Conservation (phyloP, 1,140 invertebrate species). For the Nasonia longicornis region DNA sequence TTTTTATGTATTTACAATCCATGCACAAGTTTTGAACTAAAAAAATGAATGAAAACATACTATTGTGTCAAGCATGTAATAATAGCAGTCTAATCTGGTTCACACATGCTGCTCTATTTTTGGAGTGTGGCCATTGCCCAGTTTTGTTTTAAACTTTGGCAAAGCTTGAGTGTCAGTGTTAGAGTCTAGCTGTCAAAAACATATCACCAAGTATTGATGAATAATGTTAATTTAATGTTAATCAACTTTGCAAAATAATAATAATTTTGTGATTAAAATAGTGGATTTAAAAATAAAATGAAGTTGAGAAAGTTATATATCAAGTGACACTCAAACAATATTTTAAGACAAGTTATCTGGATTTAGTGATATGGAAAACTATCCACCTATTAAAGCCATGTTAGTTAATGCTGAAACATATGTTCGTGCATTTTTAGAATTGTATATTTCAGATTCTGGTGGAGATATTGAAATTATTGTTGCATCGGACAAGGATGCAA, state of each 20-base stretch:
- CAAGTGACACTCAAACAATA: not conserved
- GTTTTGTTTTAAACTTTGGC: slow-evolving; percentile 32
- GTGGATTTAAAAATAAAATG: not conserved
- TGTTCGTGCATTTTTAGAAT: slow-evolving; percentile 48
- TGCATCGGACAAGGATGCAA: slow-evolving; percentile 82
- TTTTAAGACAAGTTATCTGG: not conserved
- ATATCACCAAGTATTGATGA: not conserved
- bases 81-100: slow-evolving; percentile 17
- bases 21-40: not conserved
- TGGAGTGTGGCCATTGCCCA: slow-evolving; percentile 12
- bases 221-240: not conserved
- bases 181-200: slow-evolving; percentile 14
- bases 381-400: slow-evolving; percentile 41
- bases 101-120: slow-evolving; percentile 30
- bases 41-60: not conserved
- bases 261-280: not conserved
- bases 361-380: slow-evolving; percentile 10
- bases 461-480: slow-evolving; percentile 83
- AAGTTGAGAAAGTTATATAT: not conserved
- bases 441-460: slow-evolving; percentile 77
- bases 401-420: slow-evolving; percentile 48
- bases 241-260: not conserved
- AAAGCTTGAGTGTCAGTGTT: slow-evolving; percentile 14
- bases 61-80: not conserved
- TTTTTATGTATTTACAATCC: not conserved